Evolutionary conservation across 2,888 invertebrate genomes (phyloP).

Genomic region (Ectemnius lituratus): DNA sequence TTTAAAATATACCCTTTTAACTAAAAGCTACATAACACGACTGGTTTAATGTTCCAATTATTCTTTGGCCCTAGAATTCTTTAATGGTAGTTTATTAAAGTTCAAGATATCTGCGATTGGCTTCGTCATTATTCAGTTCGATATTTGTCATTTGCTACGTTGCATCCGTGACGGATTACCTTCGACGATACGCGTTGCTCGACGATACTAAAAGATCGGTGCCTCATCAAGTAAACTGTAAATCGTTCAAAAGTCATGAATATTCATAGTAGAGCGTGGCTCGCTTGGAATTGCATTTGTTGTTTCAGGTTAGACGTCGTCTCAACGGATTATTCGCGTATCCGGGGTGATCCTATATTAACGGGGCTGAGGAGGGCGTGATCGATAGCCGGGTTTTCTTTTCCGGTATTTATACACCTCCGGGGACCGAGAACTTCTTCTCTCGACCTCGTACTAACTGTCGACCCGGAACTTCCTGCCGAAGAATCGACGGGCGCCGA

Average conservation of each 20-base stretch:
- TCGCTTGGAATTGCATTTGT: slow-evolving; percentile 21
- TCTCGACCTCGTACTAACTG: not conserved
- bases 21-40: too few species aligned
- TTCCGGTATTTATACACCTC: not conserved
- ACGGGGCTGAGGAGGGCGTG: not conserved
- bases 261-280: slow-evolving; percentile 24
- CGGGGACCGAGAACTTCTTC: not conserved
- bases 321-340: slow-evolving; percentile 2
- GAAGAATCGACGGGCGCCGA: slow-evolving; percentile 14
- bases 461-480: not conserved
- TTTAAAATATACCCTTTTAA: too few species aligned
- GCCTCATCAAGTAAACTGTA: slow-evolving; percentile 20
- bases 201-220: not conserved
- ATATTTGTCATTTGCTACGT: too few species aligned
- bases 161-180: too few species aligned
- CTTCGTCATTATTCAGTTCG: too few species aligned
- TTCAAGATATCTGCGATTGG: too few species aligned
- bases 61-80: too few species aligned
- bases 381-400: slow-evolving; percentile 1
- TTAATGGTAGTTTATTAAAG: too few species aligned
- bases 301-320: slow-evolving; percentile 6
- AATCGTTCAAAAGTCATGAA: slow-evolving; percentile 24
- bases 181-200: too few species aligned
- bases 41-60: too few species aligned
- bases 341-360: too few species aligned